These are phyloP conservation scores for Ptilonorhynchus violaceus DNA, from an alignment of 2,113 vertebrate genomes.

Conservation along the genomic window DNA sequence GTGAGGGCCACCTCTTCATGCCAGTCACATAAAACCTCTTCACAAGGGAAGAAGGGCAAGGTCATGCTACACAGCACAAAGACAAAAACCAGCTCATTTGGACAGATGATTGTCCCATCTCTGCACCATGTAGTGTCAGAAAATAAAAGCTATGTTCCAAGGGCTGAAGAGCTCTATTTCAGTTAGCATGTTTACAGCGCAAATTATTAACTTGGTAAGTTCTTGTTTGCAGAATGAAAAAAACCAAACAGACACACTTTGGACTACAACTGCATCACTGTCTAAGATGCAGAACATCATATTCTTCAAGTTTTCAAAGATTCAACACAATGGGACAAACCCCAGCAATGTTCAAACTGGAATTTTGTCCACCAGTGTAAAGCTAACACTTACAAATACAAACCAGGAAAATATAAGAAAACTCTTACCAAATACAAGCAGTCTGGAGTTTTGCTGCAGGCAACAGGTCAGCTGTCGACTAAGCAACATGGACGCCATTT, in stretches of 20 bases:
- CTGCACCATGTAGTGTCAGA: fast-evolving
- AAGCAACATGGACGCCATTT: slow-evolving; percentile 85
- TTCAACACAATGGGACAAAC: neutral
- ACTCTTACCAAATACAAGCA: slow-evolving; percentile 76
- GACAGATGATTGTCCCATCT: neutral
- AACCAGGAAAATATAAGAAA: neutral
- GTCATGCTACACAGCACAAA: neutral
- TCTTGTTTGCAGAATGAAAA: neutral
- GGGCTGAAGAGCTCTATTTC: neutral
- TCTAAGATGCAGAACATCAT: neutral
- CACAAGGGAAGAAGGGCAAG: neutral
- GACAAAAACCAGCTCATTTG: neutral
- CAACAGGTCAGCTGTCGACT: slow-evolving; percentile 73
- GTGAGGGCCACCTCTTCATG: neutral
- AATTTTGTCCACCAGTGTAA: neutral
- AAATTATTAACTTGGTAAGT: neutral
- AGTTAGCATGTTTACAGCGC: neutral
- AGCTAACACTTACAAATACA: slow-evolving; percentile 57
- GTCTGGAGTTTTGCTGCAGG: slow-evolving; percentile 75
- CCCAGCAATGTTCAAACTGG: neutral
- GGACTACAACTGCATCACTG: neutral
- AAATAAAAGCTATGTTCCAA: neutral
- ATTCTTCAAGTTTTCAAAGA: neutral
- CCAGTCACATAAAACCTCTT: neutral
- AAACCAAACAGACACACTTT: neutral